phyloP scores from a whole-genome alignment of 2,888 invertebrate species.

The Drosophila pseudotalamancana region DNA sequence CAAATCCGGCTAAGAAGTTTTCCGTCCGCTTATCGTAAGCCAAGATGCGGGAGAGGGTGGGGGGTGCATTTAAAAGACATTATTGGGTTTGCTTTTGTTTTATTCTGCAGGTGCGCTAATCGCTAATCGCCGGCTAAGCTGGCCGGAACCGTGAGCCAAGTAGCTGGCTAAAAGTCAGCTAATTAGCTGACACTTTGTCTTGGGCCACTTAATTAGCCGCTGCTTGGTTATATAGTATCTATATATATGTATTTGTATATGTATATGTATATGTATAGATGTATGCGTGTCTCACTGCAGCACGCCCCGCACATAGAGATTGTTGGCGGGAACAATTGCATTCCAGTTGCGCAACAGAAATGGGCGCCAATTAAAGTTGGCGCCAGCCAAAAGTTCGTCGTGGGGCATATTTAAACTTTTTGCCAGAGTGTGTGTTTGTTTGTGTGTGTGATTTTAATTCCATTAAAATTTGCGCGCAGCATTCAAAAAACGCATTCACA shows the following conservation, averaged over 20 bases:
- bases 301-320: conserved; percentile 74
- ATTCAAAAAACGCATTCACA: conserved; percentile 58
- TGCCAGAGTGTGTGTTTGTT: conserved; percentile 25
- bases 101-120: conserved; percentile 70
- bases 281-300: conserved; percentile 37
- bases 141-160: conserved; percentile 37
- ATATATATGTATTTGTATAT: background rate
- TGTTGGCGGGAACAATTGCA: conserved; percentile 73
- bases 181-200: conserved; percentile 77
- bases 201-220: conserved; percentile 73
- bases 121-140: conserved; percentile 74
- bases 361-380: conserved; percentile 78
- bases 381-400: conserved; percentile 65
- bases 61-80: conserved; percentile 59
- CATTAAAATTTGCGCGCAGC: conserved; percentile 66
- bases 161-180: conserved; percentile 68
- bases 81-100: conserved; percentile 54
- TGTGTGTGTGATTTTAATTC: conserved; percentile 71
- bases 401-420: conserved; percentile 70
- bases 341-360: conserved; percentile 78
- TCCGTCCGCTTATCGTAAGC: conserved; percentile 53
- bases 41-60: background rate
- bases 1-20: conserved; percentile 65
- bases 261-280: background rate
- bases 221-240: background rate